A percentile compares a stretch with the other conserved stretches of the same genome.
Evolutionary conservation across 1,140 invertebrate genomes (phyloP).

Genomic region (Bombus soroeensis): DNA sequence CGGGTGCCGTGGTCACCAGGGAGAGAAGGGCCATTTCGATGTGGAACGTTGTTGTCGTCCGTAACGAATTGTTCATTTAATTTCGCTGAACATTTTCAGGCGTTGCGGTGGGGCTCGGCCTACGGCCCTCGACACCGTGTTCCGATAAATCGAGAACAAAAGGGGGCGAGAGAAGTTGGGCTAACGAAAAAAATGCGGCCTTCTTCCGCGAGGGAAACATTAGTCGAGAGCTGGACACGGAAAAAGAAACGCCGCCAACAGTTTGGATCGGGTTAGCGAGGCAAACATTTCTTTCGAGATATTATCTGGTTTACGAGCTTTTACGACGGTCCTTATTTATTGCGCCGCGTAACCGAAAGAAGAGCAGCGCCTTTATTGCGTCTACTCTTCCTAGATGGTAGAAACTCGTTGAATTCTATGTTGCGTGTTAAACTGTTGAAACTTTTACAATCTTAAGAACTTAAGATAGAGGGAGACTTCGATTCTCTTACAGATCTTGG

Average conservation of each 20-base stretch:
- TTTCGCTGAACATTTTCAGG: conserved; percentile 76
- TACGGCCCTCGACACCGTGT: conserved; percentile 61
- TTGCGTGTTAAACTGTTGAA: not conserved
- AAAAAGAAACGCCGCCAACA: conserved; percentile 45
- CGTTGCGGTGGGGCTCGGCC: conserved; percentile 58
- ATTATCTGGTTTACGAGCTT: conserved; percentile 71
- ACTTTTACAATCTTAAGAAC: not conserved
- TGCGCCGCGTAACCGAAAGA: conserved; percentile 45
- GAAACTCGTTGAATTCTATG: not conserved
- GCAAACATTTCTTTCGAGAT: conserved; percentile 65
- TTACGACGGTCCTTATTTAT: conserved; percentile 75
- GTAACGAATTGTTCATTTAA: conserved; percentile 77
- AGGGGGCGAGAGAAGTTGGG: not conserved
- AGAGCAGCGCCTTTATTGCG: conserved; percentile 55
- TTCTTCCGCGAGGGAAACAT: conserved; percentile 60
- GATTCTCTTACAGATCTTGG: not conserved
- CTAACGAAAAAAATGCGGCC: conserved; percentile 54
- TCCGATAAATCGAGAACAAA: conserved; percentile 66
- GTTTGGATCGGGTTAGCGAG: conserved; percentile 46
- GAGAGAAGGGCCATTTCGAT: conserved; percentile 62
- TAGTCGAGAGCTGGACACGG: conserved; percentile 38
- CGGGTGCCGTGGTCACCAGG: conserved; percentile 50
- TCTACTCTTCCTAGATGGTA: not conserved
- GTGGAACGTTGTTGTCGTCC: conserved; percentile 69
- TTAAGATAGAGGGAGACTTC: accelerated